phyloP scores from a whole-genome alignment of 2,797 vertebrate genomes.

The Poecilia wingei region DNA sequence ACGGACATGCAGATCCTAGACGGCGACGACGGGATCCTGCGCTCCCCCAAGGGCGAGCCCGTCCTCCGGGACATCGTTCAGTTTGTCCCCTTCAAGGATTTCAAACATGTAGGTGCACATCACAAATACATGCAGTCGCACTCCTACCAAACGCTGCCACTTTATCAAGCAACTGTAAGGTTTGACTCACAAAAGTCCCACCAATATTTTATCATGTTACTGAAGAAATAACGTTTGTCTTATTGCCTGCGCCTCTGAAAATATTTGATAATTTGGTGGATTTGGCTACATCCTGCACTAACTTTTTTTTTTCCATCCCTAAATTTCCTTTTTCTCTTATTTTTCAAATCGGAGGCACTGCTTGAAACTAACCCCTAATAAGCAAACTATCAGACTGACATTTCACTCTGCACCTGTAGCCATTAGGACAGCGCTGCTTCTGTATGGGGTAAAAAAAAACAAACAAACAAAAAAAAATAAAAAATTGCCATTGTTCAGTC shows the following conservation, averaged over 20 bases:
- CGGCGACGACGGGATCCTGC: conserved; percentile 94
- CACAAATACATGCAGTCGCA: background rate
- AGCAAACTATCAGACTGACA: too few species aligned
- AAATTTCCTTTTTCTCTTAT: too few species aligned
- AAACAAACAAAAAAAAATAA: too few species aligned
- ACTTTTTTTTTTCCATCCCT: too few species aligned
- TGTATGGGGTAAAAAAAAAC: too few species aligned
- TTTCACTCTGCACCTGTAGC: too few species aligned
- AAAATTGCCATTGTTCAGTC: too few species aligned
- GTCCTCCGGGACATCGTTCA: conserved; percentile 97
- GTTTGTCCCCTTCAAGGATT: conserved; percentile 98
- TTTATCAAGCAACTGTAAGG: background rate
- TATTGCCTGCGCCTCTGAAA: background rate
- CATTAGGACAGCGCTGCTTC: too few species aligned
- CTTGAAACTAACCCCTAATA: too few species aligned
- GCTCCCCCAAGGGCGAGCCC: conserved; percentile 96
- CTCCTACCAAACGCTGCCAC: background rate
- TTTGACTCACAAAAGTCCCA: background rate
- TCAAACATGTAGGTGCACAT: conserved; percentile 91
- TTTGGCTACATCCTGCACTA: too few species aligned
- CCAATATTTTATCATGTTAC: background rate
- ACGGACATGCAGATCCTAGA: conserved; percentile 99
- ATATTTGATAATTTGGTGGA: too few species aligned
- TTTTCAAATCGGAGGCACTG: too few species aligned
- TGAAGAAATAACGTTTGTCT: background rate